phyloP scores from a whole-genome alignment of 2,113 vertebrate species.

The Osmerus mordax region DNA sequence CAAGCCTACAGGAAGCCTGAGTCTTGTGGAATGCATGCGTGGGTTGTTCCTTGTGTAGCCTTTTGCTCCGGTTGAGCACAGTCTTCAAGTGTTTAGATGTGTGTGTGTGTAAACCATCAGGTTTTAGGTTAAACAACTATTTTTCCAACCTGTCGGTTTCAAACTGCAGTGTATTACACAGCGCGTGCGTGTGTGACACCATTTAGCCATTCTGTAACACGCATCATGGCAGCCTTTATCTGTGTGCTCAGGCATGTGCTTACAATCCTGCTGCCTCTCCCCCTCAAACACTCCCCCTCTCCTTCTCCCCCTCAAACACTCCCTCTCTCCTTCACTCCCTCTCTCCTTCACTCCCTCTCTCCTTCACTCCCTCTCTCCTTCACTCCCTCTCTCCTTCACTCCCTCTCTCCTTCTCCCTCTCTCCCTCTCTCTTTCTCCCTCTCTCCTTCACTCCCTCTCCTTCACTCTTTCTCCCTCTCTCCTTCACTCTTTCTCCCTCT shows the following conservation, averaged over 20 bases:
- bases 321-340: too few relatives aligned
- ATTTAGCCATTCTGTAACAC: neutral
- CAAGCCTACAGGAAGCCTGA: too few relatives aligned
- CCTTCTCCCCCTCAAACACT: neutral
- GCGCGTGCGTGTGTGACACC: too few relatives aligned
- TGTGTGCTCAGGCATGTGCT: constrained; percentile 19
- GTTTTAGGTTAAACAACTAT: too few relatives aligned
- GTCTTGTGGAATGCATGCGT: too few relatives aligned
- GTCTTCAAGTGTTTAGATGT: too few relatives aligned
- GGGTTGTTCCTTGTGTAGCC: too few relatives aligned
- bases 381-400: neutral
- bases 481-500: neutral
- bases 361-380: neutral
- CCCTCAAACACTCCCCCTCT: neutral
- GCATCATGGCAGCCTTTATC: constrained; percentile 9
- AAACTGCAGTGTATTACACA: too few relatives aligned
- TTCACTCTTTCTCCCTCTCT: neutral
- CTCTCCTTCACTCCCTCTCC: neutral
- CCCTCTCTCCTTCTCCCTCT: neutral
- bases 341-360: neutral
- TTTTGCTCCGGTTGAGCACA: too few relatives aligned
- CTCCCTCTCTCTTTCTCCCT: neutral
- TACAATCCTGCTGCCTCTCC: constrained; percentile 6
- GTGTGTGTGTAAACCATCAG: neutral
- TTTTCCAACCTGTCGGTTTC: too few relatives aligned